A percentile compares a stretch with the other conserved stretches of the same genome.
Evolutionary conservation across 37 sponge, comb jelly and placozoan species (phyloP).

Genomic region (Theonella swinhoei): DNA sequence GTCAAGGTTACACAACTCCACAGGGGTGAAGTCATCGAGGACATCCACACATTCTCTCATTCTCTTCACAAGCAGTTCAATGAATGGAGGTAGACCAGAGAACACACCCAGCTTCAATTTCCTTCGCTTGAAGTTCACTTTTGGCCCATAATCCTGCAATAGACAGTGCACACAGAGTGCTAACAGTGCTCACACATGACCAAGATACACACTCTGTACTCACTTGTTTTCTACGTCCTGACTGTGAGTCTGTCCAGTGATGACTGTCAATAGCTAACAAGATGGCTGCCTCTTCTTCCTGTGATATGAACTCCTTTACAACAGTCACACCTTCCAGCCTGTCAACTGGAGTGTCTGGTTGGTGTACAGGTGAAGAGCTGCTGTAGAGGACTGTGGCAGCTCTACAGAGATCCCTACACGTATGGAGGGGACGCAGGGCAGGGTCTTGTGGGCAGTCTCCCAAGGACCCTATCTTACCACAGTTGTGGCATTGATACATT

Average conservation of each 20-base stretch:
- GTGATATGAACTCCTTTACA: conserved; percentile 70
- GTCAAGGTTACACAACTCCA: conserved; percentile 95
- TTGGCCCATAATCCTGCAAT: conserved; percentile 93
- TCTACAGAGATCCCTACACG: not conserved
- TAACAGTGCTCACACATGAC: not conserved
- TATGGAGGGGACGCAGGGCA: not conserved
- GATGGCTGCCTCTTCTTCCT: conserved; percentile 67
- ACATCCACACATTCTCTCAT: conserved; percentile 26
- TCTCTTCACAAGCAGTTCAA: conserved; percentile 50
- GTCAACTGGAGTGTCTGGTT: not conserved
- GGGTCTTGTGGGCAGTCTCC: not conserved
- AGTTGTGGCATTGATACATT: conserved; percentile 42
- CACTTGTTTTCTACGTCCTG: conserved; percentile 92
- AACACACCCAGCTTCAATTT: conserved; percentile 87
- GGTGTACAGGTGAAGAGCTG: not conserved
- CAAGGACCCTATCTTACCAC: conserved; percentile 29
- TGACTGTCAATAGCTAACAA: conserved; percentile 50
- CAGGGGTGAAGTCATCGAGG: conserved; percentile 72
- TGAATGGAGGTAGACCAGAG: conserved; percentile 84
- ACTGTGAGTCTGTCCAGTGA: conserved; percentile 89
- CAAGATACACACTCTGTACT: not conserved
- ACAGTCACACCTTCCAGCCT: conserved; percentile 72
- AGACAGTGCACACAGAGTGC: not conserved
- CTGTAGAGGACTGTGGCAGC: not conserved
- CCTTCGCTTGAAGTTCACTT: conserved; percentile 91